Evolutionary conservation across 2,113 vertebrate genomes (phyloP).

Genomic region (Gyps fulvus): DNA sequence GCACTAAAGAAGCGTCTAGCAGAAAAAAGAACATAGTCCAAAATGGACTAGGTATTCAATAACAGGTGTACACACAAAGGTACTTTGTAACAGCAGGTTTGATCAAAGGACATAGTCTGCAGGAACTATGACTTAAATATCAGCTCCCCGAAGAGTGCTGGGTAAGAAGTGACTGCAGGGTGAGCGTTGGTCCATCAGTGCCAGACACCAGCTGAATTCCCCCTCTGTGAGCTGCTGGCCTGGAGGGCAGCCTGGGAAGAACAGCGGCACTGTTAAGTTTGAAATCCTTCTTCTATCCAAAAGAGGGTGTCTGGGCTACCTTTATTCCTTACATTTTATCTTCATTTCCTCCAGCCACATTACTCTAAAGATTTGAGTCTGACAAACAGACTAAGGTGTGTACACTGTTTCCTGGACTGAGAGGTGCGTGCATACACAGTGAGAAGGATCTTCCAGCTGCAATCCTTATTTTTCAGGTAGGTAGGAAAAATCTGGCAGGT

Average conservation of each 20-base stretch:
- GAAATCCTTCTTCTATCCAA: background rate
- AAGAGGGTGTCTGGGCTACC: background rate
- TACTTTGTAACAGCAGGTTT: background rate
- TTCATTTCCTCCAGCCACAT: background rate
- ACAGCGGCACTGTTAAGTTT: background rate
- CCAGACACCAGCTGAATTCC: background rate
- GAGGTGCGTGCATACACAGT: fast-evolving
- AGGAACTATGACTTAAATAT: background rate
- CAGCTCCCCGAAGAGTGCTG: background rate
- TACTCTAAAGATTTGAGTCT: background rate
- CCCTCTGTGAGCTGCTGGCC: background rate
- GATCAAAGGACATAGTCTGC: background rate
- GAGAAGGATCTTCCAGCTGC: background rate
- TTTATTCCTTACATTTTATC: background rate
- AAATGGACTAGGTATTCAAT: background rate
- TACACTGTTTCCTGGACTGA: background rate
- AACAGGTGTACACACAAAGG: background rate
- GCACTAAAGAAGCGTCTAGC: background rate
- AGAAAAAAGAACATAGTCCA: background rate
- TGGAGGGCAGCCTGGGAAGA: background rate
- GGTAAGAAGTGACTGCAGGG: background rate
- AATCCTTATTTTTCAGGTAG: background rate
- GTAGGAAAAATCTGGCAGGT: background rate
- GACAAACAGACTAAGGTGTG: background rate
- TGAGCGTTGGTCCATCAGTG: background rate